Evolutionary conservation across 2,888 invertebrate species (phyloP), one percentile per base, ranked within the genome.

Genomic region (Apocheima hispidaria): DNA sequence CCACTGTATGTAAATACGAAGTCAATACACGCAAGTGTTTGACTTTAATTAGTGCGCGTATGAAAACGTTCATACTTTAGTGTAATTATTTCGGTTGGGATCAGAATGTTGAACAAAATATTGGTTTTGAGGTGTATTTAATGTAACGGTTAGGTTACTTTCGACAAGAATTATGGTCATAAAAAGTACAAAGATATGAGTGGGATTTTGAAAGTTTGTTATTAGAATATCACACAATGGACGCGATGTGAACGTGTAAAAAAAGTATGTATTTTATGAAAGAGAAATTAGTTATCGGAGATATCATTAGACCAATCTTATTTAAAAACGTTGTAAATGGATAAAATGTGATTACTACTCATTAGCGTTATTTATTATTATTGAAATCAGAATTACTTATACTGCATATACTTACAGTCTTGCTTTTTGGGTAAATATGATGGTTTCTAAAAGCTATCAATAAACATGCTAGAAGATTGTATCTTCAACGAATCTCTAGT

Each of bases 181-280:
- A 83, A 86, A 73, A 87, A 90, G 90, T 90, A 90, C 90, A 90
- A 90, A 90, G 84, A 79, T 79, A 77, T 81, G 82, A 82, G 74
- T 81, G 85, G 78, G 74, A 78, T 79, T 77, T 51, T 76, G 78
- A 75, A 77, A 73, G 78, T 70, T 75, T 80, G 74, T 76, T 75
- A 77, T 76, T 75, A 75, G 75, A 75, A 72, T 69, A 67, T 71
- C 71, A 79, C 75, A 81, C 69, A 75, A 65, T 75, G 77, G 74
- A 75, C 63, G 76, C 75, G 73, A 75, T 76, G 75, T 76, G 75
- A 79, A 80, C 73, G 75, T 86, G 81, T 84, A 81, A 79, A 83
- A n/a, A 86, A 80, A 83, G 82, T 84, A 83, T 73, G 80, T 87
- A 85, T 82, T n/a, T 79, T 80, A 79, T 82, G 71, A 76, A 70